A percentile compares a stretch with the other conserved stretches of the same genome.
These are phyloP conservation scores for Beris chalybata DNA, from an alignment of 2,888 invertebrate species.

Conservation along the genomic window DNA sequence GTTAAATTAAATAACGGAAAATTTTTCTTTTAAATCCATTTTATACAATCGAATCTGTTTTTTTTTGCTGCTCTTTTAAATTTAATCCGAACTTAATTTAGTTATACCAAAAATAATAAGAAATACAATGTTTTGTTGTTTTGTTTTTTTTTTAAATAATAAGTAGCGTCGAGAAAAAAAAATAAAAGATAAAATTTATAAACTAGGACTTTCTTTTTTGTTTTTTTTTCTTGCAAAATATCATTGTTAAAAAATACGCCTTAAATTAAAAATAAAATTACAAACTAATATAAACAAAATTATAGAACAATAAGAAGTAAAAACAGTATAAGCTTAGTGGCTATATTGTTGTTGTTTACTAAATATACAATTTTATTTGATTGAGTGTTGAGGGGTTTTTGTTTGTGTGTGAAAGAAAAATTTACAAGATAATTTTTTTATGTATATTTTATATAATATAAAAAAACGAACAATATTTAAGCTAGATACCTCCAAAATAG, in stretches of 20 bases:
- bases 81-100: background rate
- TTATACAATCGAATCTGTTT: background rate
- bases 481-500: slow-evolving; percentile 22
- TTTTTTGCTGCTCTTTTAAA: background rate
- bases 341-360: too few species aligned
- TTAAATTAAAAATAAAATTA: slow-evolving; percentile 23
- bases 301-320: background rate
- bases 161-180: background rate
- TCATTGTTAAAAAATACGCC: slow-evolving; percentile 10
- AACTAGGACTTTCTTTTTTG: slow-evolving; percentile 12
- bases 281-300: slow-evolving; percentile 26
- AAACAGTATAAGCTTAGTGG: too few species aligned
- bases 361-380: too few species aligned
- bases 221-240: background rate
- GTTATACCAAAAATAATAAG: background rate
- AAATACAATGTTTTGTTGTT: background rate
- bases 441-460: slow-evolving; percentile 7
- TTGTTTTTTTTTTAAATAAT: background rate
- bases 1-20: too few species aligned
- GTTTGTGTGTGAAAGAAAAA: too few species aligned
- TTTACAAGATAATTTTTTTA: too few species aligned
- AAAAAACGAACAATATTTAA: slow-evolving; percentile 19
- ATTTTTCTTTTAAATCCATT: slow-evolving; percentile 4
- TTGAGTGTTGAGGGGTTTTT: too few species aligned
- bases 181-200: slow-evolving; percentile 9